Conservation (phyloP, 2,113 vertebrate genomes). For the Mugil cephalus region DNA sequence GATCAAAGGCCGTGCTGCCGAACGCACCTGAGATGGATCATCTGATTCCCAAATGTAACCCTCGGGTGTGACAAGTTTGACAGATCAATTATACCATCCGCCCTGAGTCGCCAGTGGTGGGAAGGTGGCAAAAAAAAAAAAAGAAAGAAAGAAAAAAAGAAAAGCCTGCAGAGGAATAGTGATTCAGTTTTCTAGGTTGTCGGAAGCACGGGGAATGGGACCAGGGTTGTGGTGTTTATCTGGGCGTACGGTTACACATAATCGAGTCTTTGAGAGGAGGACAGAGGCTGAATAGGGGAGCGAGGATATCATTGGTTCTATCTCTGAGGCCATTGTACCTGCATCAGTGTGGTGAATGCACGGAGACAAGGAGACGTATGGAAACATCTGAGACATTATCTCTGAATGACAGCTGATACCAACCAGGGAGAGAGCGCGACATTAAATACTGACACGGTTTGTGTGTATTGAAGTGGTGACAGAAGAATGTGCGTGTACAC, state of each 20-base stretch:
- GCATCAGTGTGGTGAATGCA: slow-evolving; percentile 57
- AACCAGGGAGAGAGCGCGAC: slow-evolving; percentile 49
- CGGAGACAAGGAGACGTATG: slow-evolving; percentile 52
- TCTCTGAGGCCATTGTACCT: slow-evolving; percentile 65
- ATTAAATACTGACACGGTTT: slow-evolving; percentile 54
- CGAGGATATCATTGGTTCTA: slow-evolving; percentile 60
- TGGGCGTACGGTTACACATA: slow-evolving; percentile 73
- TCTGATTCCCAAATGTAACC: slow-evolving; percentile 40
- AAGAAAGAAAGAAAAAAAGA: slow-evolving; percentile 4
- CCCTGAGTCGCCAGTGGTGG: slow-evolving; percentile 17
- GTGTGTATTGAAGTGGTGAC: slow-evolving; percentile 32
- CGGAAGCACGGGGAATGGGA: slow-evolving; percentile 60
- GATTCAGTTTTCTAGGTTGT: slow-evolving; percentile 45
- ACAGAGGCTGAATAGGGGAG: slow-evolving; percentile 67
- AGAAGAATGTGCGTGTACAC: background rate
- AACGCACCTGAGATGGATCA: slow-evolving; percentile 44
- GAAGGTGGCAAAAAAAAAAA: slow-evolving; percentile 9
- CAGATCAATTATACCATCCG: slow-evolving; percentile 65
- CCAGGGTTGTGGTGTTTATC: slow-evolving; percentile 48
- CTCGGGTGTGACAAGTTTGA: slow-evolving; percentile 57
- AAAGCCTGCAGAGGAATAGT: slow-evolving; percentile 45
- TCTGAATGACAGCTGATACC: slow-evolving; percentile 72
- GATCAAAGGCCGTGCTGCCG: slow-evolving; percentile 28
- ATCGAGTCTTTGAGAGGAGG: slow-evolving; percentile 63
- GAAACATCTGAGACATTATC: slow-evolving; percentile 76